Base-by-base conservation (phyloP, 2,113 vertebrate species). In the Podocnemis expansa region DNA sequence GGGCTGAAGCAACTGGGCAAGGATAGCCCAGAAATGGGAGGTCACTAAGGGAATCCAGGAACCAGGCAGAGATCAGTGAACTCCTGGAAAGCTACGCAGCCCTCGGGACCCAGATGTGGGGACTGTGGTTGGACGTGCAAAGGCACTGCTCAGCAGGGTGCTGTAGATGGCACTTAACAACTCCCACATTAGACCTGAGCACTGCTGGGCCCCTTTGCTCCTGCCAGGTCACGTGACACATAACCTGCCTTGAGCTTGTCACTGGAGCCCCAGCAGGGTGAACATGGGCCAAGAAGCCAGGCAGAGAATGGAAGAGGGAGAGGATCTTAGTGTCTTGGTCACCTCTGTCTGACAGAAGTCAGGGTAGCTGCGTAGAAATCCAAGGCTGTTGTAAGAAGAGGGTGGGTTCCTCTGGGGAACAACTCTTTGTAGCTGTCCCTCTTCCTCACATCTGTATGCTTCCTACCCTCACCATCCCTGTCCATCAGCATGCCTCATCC, bases 171-270 rank as follows among this genome's bases (percentile, higher is more conserved):
- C 31, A 34, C 60, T n/a, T 7, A 67, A 17, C 1, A 12, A 29
- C 58, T 60, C 29, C 29, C 58, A 60, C 31, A 6, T 16, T n/a
- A 52, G 34, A 16, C 34, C 34, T 67, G 34, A 4, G 34, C 31
- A 14, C 31, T 16, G 31, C 12, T 19, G 60, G 60, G 34, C 17
- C 31, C 34, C 60, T 67, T 67, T 31, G 29, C 5, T 70, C 67
- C 67, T 70, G 67, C 67, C 17, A 85, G 63, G 29, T 9, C 22
- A 12, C 0, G 0, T 31, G 21, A 41, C 2, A 29, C 83, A 80
- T 80, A 0, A 2, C 47, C 78, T n/a, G 78, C 11, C 0, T 14
- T 0, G 6, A 21, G 54, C 80, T 43, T 41, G 38, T 25, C 22
- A 12, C 0, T 11, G 21, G 67, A 34, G 4, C 17, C 21, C 67